Evolutionary conservation across 2,797 vertebrate species (phyloP).

Genomic region (Psittacula echo): DNA sequence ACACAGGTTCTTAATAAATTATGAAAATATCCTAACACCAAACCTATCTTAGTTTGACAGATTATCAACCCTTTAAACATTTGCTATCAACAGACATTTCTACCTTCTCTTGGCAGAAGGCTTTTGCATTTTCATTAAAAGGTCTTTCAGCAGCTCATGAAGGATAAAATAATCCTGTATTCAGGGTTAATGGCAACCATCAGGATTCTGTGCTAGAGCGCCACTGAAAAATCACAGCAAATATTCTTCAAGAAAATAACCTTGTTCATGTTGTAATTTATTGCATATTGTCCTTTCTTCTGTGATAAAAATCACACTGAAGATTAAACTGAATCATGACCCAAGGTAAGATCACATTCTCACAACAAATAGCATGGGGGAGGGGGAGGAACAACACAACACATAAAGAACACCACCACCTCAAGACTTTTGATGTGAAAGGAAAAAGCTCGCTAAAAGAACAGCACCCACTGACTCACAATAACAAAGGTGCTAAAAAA

Average conservation of each 20-base stretch:
- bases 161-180: background rate
- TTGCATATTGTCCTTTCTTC: background rate
- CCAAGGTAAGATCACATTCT: background rate
- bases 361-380: background rate
- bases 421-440: background rate
- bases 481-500: background rate
- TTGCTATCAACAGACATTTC: background rate
- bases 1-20: background rate
- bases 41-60: background rate
- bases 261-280: background rate
- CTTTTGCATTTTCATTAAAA: background rate
- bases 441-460: background rate
- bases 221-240: conserved; percentile 11
- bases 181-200: background rate
- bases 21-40: background rate
- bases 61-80: background rate
- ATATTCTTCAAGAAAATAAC: background rate
- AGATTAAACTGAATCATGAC: background rate
- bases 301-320: background rate
- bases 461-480: background rate
- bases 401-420: background rate
- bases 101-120: background rate
- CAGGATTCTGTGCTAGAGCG: background rate
- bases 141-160: background rate
- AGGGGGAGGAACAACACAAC: background rate